Evolutionary conservation across 1,140 invertebrate species (phyloP).

Genomic region (Streblospio benedicti): DNA sequence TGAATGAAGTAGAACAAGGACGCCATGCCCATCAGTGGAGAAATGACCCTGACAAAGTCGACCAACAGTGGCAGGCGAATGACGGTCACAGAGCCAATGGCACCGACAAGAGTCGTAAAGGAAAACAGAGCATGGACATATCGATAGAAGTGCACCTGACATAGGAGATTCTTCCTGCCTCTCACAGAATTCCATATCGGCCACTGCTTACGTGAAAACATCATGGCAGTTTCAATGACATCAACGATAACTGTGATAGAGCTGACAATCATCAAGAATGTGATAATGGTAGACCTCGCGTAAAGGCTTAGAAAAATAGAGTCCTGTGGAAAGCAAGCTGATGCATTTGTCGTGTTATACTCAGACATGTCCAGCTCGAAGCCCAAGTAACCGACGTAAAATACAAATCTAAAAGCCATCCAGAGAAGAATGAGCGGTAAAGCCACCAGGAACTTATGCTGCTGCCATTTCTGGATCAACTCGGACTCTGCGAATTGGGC

Average conservation of each 20-base stretch:
- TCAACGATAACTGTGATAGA: neutral
- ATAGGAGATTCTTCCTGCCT: too few relatives aligned
- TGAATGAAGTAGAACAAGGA: neutral
- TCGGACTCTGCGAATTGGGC: neutral
- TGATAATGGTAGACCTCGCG: too few relatives aligned
- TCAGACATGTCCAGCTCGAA: too few relatives aligned
- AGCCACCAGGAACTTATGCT: neutral
- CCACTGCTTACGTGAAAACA: neutral
- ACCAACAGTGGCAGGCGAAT: too few relatives aligned
- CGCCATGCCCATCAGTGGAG: neutral
- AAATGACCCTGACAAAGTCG: neutral
- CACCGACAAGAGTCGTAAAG: neutral
- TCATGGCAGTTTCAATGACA: neutral
- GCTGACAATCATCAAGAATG: neutral
- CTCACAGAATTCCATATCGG: neutral
- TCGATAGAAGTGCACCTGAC: neutral
- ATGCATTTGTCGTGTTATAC: too few relatives aligned
- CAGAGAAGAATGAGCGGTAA: neutral
- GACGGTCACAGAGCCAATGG: neutral
- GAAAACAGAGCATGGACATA: neutral
- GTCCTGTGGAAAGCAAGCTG: too few relatives aligned
- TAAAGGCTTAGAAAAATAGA: too few relatives aligned
- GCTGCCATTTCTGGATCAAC: neutral
- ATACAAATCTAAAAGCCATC: neutral
- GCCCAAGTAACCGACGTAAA: too few relatives aligned